phyloP scores from a whole-genome alignment of 2,113 vertebrate species.

The Drymodes brunneopygia region DNA sequence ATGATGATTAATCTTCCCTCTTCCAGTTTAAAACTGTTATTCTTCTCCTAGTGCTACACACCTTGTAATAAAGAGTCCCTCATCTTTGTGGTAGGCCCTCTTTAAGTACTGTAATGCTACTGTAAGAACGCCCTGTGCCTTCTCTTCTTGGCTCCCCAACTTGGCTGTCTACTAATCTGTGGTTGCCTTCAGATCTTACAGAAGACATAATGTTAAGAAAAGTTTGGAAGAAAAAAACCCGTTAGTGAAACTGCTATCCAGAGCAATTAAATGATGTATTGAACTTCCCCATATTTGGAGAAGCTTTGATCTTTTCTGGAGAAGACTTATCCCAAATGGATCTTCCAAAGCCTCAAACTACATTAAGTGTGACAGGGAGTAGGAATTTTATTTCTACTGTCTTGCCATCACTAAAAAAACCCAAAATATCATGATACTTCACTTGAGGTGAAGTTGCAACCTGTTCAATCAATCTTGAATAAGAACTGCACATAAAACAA shows the following conservation, averaged over 20 bases:
- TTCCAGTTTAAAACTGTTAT: background rate
- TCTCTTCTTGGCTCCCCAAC: rapidly evolving
- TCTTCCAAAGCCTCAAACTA: background rate
- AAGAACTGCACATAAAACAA: background rate
- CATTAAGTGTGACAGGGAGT: background rate
- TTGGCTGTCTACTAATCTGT: background rate
- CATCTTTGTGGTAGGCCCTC: background rate
- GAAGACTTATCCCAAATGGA: background rate
- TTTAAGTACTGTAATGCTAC: background rate
- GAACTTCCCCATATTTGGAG: background rate
- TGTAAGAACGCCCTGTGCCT: background rate
- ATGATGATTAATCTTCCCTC: rapidly evolving
- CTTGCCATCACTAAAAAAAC: background rate
- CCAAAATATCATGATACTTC: rapidly evolving
- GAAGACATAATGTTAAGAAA: background rate
- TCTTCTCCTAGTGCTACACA: background rate
- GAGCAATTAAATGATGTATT: background rate
- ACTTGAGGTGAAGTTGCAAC: background rate
- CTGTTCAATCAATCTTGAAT: background rate
- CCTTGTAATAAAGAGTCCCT: background rate
- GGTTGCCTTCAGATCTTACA: background rate
- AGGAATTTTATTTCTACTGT: background rate
- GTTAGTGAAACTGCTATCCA: background rate
- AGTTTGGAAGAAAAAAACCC: background rate
- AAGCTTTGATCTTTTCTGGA: background rate